Percentiles rank a stretch among this genome's conserved stretches.
Conservation (phyloP, 2,113 vertebrate species). For the Triplophysa rosa region DNA sequence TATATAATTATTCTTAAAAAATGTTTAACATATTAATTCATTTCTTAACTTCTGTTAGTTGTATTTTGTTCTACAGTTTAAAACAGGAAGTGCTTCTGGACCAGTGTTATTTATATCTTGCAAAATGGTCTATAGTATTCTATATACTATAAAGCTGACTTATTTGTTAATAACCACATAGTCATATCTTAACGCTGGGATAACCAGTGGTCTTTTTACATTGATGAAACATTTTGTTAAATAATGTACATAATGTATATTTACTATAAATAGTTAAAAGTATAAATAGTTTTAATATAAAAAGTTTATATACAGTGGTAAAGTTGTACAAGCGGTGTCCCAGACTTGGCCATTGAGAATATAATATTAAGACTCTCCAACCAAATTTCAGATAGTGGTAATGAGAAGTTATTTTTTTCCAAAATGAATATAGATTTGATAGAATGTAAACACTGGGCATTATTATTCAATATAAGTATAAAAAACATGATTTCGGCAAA, state of each 20-base stretch:
- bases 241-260: slow-evolving; percentile 52
- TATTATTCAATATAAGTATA: slow-evolving; percentile 19
- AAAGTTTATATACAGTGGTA: not conserved
- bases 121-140: not conserved
- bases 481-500: slow-evolving; percentile 16
- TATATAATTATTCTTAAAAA: too few species aligned
- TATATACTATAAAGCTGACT: not conserved
- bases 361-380: not conserved
- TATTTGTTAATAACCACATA: too few species aligned
- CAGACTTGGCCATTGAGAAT: not conserved
- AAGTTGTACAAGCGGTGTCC: not conserved
- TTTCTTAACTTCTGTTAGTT: too few species aligned
- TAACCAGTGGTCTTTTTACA: too few species aligned
- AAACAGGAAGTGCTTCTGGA: too few species aligned
- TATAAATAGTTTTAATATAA: slow-evolving; percentile 31
- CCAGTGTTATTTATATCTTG: too few species aligned
- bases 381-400: not conserved
- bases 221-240: slow-evolving; percentile 46
- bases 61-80: too few species aligned
- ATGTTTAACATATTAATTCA: too few species aligned
- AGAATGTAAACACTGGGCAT: slow-evolving; percentile 41
- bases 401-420: not conserved
- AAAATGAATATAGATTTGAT: not conserved
- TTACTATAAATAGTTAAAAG: slow-evolving; percentile 64
- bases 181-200: too few species aligned